Percentiles rank a stretch among this genome's conserved stretches.
Conservation (phyloP, 2,113 vertebrate species). For the Cynoglossus semilaevis region DNA sequence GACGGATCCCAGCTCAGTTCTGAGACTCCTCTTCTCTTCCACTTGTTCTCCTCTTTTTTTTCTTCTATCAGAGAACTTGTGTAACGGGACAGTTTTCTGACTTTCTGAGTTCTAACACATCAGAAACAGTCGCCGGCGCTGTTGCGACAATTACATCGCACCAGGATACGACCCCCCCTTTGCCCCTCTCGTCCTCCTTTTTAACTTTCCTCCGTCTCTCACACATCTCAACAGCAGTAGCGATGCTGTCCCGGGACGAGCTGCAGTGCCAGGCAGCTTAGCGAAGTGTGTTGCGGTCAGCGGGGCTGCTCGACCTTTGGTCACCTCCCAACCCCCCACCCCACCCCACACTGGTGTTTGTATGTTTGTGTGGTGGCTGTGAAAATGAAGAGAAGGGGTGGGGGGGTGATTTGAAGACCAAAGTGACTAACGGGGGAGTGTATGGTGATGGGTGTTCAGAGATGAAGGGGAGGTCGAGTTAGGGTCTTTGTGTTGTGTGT, state of each 20-base stretch:
- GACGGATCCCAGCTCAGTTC: conserved; percentile 30
- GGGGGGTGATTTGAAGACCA: neutral
- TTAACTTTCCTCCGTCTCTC: neutral
- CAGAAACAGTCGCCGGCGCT: conserved; percentile 14
- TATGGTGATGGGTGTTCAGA: too few species aligned
- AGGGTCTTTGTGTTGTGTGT: conserved; percentile 1
- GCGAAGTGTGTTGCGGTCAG: conserved; percentile 88
- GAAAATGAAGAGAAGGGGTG: neutral
- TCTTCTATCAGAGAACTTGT: conserved; percentile 37
- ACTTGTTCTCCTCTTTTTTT: neutral
- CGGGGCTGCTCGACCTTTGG: conserved; percentile 93
- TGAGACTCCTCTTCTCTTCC: conserved; percentile 63
- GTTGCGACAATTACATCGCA: conserved; percentile 50
- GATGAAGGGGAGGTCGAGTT: conserved; percentile 10
- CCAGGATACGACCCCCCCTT: conserved; percentile 12
- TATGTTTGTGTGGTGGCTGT: conserved; percentile 4
- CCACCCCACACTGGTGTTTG: conserved; percentile 47
- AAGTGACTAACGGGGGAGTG: conserved; percentile 23
- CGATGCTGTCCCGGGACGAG: conserved; percentile 23
- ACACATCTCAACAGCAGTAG: neutral
- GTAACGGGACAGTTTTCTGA: conserved; percentile 37
- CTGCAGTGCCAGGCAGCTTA: conserved; percentile 63
- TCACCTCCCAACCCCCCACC: too few species aligned
- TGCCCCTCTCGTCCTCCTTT: neutral
- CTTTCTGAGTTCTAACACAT: conserved; percentile 50